Evolutionary conservation across 2,113 vertebrate species (phyloP), one percentile per base, ranked within the genome.

Genomic region (Chlamydotis undulata): DNA sequence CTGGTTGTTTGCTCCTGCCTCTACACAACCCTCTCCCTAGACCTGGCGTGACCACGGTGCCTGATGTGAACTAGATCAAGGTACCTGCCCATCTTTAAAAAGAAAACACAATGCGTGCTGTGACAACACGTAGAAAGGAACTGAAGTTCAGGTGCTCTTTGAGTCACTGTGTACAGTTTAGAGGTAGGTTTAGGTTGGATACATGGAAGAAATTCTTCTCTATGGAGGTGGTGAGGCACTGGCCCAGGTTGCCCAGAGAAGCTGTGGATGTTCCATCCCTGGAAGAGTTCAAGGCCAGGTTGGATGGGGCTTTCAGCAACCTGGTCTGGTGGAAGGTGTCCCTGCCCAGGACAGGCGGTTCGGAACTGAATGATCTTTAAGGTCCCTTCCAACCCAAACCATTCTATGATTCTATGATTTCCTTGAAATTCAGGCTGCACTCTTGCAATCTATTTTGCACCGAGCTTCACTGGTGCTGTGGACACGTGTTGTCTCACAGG

Each of bases 401-500:
- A 43, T 15, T 14, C 41, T 43, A 14, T 43, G 41, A 16, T 43
- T 43, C 41, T 43, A 43, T 16, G 41, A 43, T 43, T 22, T 35
- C 12, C 35, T n/a, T 26, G 13, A 63, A 31, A 86, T 50, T 37
- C 59, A 69, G 37, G 56, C 47, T 63, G 47, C 6, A 14, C 47
- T 87, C 52, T 74, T 28, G 31, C 25, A 33, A 11, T 45, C 28
- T 49, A 1, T 75, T 74, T 88, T 39, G 21, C 43, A 33, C 26
- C 9, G 37, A 92, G 28, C 29, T 71, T 88, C 56, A 10, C n/a
- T 19, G 52, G 9, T 43, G 19, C 29, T 45, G 1, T 0, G 9
- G 41, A 25, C 39, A 52, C 0, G 3, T 9, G 29, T 9, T 24
- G 13, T 75, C 50, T 50, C 43, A 10, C 0, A 1, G 17, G 13